These are phyloP conservation scores for Blera fallax DNA, from an alignment of 2,888 invertebrate species.

Conservation along the genomic window DNA sequence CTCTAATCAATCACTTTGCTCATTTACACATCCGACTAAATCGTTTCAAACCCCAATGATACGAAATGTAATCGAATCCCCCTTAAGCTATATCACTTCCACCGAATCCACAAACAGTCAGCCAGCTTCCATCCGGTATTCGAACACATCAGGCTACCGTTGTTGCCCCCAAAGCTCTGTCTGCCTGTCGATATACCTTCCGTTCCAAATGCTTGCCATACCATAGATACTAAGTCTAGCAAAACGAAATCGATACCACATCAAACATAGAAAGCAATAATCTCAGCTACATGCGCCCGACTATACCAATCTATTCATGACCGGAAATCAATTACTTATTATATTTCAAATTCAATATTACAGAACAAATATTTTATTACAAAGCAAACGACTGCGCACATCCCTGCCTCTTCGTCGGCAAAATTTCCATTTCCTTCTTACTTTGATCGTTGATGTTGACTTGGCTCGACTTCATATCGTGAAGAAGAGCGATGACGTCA, in stretches of 20 bases:
- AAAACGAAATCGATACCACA: conserved; percentile 43
- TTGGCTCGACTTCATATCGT: not conserved
- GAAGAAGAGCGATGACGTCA: conserved; percentile 9
- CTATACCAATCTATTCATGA: conserved; percentile 50
- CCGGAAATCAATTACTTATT: conserved; percentile 71
- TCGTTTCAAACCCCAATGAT: conserved; percentile 42
- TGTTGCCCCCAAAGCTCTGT: not conserved
- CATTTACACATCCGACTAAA: conserved; percentile 49
- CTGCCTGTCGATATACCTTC: conserved; percentile 5
- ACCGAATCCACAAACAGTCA: not conserved
- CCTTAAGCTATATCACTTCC: conserved; percentile 28
- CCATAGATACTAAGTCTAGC: not conserved
- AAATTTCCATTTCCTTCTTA: not conserved
- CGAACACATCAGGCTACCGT: too few species aligned
- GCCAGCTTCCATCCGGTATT: not conserved
- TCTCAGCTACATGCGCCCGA: conserved; percentile 2
- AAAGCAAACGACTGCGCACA: conserved; percentile 48
- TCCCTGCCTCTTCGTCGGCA: not conserved
- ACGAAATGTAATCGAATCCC: conserved; percentile 61
- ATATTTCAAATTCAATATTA: conserved; percentile 68
- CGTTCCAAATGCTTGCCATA: not conserved
- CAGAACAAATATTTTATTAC: conserved; percentile 67
- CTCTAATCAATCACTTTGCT: conserved; percentile 46
- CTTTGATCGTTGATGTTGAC: conserved; percentile 1
- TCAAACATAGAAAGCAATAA: conserved; percentile 39